A percentile compares a stretch with the other conserved stretches of the same genome.
phyloP scores from a whole-genome alignment of 2,888 invertebrate genomes.

The Tetropium fuscum region DNA sequence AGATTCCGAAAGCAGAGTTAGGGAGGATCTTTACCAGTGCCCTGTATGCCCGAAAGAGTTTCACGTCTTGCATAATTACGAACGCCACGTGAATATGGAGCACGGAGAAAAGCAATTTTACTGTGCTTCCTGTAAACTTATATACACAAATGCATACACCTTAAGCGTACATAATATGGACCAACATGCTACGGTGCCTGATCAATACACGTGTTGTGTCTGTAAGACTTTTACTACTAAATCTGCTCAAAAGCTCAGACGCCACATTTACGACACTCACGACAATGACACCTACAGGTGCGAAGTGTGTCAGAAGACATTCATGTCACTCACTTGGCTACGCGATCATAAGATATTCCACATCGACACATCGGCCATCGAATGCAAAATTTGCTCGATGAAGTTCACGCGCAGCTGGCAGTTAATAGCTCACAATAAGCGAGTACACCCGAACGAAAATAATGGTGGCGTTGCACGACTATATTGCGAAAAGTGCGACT shows the following conservation, averaged over 20 bases:
- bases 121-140: conserved; percentile 56
- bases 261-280: conserved; percentile 44
- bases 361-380: not conserved
- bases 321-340: not conserved
- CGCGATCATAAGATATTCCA: not conserved
- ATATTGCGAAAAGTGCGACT: not conserved
- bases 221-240: conserved; percentile 17
- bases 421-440: conserved; percentile 15
- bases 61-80: not conserved
- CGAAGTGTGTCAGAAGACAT: conserved; percentile 68
- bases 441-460: not conserved
- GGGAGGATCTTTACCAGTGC: conserved; percentile 22
- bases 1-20: not conserved
- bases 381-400: not conserved
- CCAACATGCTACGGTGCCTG: not conserved
- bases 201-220: conserved; percentile 4
- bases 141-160: conserved; percentile 36
- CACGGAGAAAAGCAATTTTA: conserved; percentile 51
- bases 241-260: conserved; percentile 28
- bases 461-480: too few species aligned
- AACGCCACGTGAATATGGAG: conserved; percentile 1
- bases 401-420: conserved; percentile 7
- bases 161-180: conserved; percentile 24
- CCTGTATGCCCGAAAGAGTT: conserved; percentile 16
- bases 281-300: conserved; percentile 66